These are phyloP conservation scores for Heteromurus nitidus DNA, from an alignment of 2,888 invertebrate genomes.

Conservation along the genomic window DNA sequence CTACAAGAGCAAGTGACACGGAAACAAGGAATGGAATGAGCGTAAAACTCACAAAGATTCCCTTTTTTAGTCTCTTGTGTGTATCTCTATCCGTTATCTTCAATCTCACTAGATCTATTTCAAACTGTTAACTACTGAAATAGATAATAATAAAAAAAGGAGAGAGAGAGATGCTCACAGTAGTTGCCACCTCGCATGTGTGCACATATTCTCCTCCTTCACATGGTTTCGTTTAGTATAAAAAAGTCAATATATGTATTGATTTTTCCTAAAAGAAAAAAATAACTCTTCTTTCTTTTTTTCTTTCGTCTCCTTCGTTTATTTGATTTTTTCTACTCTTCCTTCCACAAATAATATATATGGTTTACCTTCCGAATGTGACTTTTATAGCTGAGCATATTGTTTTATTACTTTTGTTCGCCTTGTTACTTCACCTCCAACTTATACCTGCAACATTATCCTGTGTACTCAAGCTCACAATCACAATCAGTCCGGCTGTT, in stretches of 20 bases:
- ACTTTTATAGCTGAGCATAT: slow-evolving; percentile 52
- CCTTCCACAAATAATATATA: slow-evolving; percentile 39
- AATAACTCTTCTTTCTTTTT: slow-evolving; percentile 8
- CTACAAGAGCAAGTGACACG: slow-evolving; percentile 47
- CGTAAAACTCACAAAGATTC: slow-evolving; percentile 39
- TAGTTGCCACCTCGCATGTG: too few species aligned
- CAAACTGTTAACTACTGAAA: slow-evolving; percentile 32
- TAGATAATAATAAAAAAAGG: background rate
- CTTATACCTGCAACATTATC: too few species aligned
- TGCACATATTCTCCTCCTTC: slow-evolving; percentile 7
- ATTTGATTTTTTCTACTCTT: slow-evolving; percentile 24
- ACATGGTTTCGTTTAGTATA: background rate
- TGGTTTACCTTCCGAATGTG: slow-evolving; percentile 49
- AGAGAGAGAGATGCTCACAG: background rate
- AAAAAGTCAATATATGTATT: background rate
- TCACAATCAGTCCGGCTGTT: too few species aligned
- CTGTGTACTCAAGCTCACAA: too few species aligned
- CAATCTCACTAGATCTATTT: slow-evolving; percentile 13
- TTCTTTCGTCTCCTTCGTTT: slow-evolving; percentile 34
- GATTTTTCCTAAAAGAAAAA: slow-evolving; percentile 3
- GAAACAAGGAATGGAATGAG: slow-evolving; percentile 29
- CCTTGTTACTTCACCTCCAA: slow-evolving; percentile 29
- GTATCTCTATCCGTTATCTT: slow-evolving; percentile 33
- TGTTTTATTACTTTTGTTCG: slow-evolving; percentile 54
- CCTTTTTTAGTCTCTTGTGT: slow-evolving; percentile 2